Percentiles rank a stretch among this genome's conserved stretches.
These are phyloP conservation scores for Vanessa cardui DNA, from an alignment of 2,888 invertebrate genomes.

Conservation along the genomic window DNA sequence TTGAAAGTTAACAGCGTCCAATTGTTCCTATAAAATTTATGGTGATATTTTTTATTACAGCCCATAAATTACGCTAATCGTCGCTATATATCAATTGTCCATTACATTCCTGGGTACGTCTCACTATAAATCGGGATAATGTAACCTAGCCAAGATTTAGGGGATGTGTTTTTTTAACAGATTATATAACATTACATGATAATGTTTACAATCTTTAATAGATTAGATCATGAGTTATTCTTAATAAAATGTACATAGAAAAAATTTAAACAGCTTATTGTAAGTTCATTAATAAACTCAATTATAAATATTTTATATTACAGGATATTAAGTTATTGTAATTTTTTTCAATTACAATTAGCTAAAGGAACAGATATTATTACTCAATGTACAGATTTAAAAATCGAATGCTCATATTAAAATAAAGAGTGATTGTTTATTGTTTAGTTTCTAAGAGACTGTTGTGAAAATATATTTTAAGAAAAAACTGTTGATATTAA, in stretches of 20 bases:
- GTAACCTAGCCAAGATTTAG: background rate
- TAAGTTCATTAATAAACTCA: no score
- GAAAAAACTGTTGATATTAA: slow-evolving; percentile 30
- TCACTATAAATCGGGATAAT: slow-evolving; percentile 15
- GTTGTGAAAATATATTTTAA: slow-evolving; percentile 33
- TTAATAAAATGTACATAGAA: no score
- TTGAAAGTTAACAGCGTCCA: slow-evolving; percentile 15
- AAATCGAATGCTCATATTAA: no score
- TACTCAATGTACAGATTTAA: no score
- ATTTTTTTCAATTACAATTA: no score
- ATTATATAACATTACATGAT: no score
- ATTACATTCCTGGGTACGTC: slow-evolving; percentile 2
- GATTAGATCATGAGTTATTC: no score
- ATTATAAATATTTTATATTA: no score
- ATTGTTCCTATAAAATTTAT: slow-evolving; percentile 28
- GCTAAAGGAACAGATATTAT: no score
- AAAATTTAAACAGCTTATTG: no score
- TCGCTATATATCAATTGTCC: slow-evolving; percentile 32
- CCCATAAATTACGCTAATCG: slow-evolving; percentile 37
- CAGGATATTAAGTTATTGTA: no score
- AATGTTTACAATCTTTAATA: no score
- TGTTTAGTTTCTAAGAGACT: slow-evolving; percentile 33
- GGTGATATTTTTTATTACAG: slow-evolving; percentile 31
- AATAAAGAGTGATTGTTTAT: slow-evolving; percentile 6
- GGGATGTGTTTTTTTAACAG: background rate